Evolutionary conservation across 2,888 invertebrate genomes (phyloP).

Genomic region (Torymus texanus): DNA sequence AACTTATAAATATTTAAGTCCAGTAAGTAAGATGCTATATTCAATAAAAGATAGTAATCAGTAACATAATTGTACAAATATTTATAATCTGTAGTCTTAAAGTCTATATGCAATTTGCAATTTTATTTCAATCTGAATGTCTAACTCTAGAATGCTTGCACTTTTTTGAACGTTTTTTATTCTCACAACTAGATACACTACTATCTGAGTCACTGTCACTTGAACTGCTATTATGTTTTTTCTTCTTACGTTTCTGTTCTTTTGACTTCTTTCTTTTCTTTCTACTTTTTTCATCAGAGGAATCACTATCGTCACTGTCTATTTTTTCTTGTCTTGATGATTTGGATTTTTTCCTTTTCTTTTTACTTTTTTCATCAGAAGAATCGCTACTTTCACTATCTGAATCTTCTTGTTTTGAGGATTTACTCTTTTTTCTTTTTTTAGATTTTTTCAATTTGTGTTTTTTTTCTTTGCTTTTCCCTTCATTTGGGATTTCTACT

Average conservation of each 20-base stretch:
- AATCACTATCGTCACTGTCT: conserved; percentile 57
- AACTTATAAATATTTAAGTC: conserved; percentile 95
- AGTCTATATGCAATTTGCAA: not conserved
- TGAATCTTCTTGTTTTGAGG: conserved; percentile 59
- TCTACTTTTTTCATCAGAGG: conserved; percentile 60
- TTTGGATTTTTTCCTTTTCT: conserved; percentile 66
- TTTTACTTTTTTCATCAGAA: conserved; percentile 61
- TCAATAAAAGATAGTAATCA: too few relatives aligned
- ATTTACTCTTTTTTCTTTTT: conserved; percentile 69
- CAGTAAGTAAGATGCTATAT: conserved; percentile 77
- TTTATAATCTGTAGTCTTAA: conserved; percentile 5
- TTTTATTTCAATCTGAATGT: conserved; percentile 58
- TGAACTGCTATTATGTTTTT: conserved; percentile 60
- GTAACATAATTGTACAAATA: not conserved
- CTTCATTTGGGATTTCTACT: conserved; percentile 12
- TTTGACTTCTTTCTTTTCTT: conserved; percentile 65
- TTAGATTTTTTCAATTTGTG: conserved; percentile 67
- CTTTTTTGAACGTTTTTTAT: conserved; percentile 66
- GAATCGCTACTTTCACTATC: conserved; percentile 58
- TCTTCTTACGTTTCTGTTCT: conserved; percentile 63
- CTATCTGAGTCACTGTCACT: conserved; percentile 61
- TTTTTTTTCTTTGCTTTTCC: conserved; percentile 63
- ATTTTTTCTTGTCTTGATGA: conserved; percentile 59
- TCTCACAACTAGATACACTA: conserved; percentile 59
- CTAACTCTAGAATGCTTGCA: conserved; percentile 69